Percentiles rank a stretch among this genome's conserved stretches.
Evolutionary conservation across 1,140 invertebrate genomes (phyloP).

Genomic region (Aphis gossypii): DNA sequence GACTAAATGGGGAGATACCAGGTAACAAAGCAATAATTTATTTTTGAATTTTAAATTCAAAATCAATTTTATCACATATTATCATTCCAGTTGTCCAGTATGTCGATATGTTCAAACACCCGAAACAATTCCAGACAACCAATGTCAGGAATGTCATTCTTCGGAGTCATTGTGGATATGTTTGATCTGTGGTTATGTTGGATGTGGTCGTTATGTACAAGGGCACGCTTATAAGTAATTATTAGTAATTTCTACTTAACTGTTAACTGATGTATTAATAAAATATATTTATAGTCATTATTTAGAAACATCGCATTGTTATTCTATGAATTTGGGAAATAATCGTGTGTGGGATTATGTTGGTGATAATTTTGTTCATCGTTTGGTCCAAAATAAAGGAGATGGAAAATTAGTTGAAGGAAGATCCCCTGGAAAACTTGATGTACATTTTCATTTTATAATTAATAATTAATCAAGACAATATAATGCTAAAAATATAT

Average conservation of each 20-base stretch:
- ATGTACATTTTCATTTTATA: conserved; percentile 45
- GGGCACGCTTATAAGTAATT: conserved; percentile 73
- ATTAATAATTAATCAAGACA: not conserved
- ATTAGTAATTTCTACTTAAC: conserved; percentile 62
- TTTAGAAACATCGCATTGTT: conserved; percentile 93
- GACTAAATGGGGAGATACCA: conserved; percentile 95
- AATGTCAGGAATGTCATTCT: conserved; percentile 82
- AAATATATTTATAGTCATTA: conserved; percentile 76
- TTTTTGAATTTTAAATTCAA: not conserved
- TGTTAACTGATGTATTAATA: not conserved
- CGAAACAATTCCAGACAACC: conserved; percentile 82
- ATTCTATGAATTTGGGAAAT: conserved; percentile 93
- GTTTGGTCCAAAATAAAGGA: conserved; percentile 93
- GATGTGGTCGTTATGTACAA: conserved; percentile 86
- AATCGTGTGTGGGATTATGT: conserved; percentile 98
- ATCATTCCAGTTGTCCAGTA: conserved; percentile 69
- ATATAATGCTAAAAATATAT: not conserved
- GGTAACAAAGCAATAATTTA: conserved; percentile 61
- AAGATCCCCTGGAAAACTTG: conserved; percentile 65
- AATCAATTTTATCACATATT: not conserved
- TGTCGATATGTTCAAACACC: conserved; percentile 91
- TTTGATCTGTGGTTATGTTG: conserved; percentile 97
- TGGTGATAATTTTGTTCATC: conserved; percentile 96
- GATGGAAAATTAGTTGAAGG: conserved; percentile 96
- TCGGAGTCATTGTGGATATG: conserved; percentile 96